These are phyloP conservation scores for Lysandra bellargus DNA, from an alignment of 2,888 invertebrate species.

Conservation along the genomic window DNA sequence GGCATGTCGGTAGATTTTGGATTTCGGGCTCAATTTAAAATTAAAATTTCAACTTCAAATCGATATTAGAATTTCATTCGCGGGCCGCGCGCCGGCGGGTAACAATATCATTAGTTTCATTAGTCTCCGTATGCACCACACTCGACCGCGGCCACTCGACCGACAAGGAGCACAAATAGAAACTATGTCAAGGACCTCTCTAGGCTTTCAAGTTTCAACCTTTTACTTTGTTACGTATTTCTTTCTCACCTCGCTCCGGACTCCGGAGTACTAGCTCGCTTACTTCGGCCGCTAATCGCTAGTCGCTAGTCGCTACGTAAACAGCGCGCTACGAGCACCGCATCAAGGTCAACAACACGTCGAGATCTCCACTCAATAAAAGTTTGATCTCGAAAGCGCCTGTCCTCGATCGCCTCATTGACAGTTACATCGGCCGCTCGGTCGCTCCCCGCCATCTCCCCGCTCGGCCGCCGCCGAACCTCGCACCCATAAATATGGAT, in stretches of 20 bases:
- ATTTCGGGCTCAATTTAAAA: slow-evolving; percentile 10
- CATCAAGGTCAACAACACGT: slow-evolving; percentile 13
- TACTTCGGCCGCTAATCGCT: not conserved
- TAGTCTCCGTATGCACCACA: slow-evolving; percentile 15
- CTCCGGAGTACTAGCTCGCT: not conserved
- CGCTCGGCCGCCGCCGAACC: slow-evolving; percentile 45
- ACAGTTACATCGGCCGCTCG: slow-evolving; percentile 43
- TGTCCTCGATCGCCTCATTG: slow-evolving; percentile 44
- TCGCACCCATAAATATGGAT: slow-evolving; percentile 65
- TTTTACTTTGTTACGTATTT: slow-evolving; percentile 21
- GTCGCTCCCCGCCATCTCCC: slow-evolving; percentile 25
- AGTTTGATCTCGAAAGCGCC: slow-evolving; percentile 45
- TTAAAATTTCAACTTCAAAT: slow-evolving; percentile 11
- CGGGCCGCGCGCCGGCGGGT: not conserved
- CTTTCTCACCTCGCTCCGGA: not conserved
- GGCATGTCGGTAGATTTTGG: slow-evolving; percentile 46
- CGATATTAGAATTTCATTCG: not conserved
- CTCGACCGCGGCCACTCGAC: slow-evolving; percentile 12
- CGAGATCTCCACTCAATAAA: slow-evolving; percentile 19
- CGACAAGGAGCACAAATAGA: slow-evolving; percentile 32
- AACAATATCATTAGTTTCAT: slow-evolving; percentile 31
- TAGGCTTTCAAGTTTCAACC: slow-evolving; percentile 1
- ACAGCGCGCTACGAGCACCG: not conserved
- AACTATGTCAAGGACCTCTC: slow-evolving; percentile 32
- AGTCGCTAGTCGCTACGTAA: not conserved